These are phyloP conservation scores for Calcarius ornatus DNA, from an alignment of 2,113 vertebrate genomes.

Conservation along the genomic window DNA sequence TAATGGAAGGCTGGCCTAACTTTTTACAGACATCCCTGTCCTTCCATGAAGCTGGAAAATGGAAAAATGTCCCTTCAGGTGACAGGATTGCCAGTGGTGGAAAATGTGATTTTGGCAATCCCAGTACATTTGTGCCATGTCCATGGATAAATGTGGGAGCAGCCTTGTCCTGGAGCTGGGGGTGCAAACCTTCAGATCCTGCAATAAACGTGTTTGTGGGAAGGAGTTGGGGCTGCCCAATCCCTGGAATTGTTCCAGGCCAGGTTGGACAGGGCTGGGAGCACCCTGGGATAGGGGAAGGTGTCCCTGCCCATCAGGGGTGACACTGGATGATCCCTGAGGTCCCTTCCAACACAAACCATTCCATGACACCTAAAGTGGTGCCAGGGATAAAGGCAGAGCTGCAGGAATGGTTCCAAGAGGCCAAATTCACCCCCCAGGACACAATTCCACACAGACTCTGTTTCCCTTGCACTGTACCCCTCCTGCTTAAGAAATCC, in stretches of 20 bases:
- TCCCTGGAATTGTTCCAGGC: background rate
- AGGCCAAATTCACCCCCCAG: background rate
- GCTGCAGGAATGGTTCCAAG: background rate
- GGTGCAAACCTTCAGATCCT: too few relatives aligned
- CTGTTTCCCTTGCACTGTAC: background rate
- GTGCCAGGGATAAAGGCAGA: background rate
- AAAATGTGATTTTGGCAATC: background rate
- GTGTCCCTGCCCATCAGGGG: background rate
- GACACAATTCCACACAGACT: background rate
- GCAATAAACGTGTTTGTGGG: background rate
- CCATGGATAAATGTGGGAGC: fast-evolving
- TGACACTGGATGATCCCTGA: background rate
- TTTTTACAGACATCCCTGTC: background rate
- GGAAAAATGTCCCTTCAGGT: background rate
- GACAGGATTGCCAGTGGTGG: too few relatives aligned
- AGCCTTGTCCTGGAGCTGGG: background rate
- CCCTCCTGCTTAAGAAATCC: background rate
- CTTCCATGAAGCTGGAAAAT: background rate
- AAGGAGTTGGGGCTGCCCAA: background rate
- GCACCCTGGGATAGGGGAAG: fast-evolving
- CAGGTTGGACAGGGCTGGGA: fast-evolving
- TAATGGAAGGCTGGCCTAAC: fast-evolving
- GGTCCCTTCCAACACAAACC: background rate
- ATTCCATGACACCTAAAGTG: fast-evolving
- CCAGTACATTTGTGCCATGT: fast-evolving